Conservation (phyloP, 1,140 invertebrate species). For the Chrysopa pallens region DNA sequence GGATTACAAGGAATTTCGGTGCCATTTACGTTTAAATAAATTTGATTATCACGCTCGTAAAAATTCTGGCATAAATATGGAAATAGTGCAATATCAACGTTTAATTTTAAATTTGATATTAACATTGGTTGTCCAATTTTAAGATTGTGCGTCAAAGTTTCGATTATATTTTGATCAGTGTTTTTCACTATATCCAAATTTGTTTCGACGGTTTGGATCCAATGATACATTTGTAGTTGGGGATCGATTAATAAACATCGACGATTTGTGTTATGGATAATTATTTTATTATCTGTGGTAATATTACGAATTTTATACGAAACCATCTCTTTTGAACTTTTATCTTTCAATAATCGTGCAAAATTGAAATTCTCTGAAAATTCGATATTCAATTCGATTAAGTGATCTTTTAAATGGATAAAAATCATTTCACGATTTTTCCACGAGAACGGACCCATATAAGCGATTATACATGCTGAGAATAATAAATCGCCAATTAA, state of each 20-base stretch:
- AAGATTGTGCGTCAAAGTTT: slow-evolving; percentile 61
- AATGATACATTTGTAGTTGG: slow-evolving; percentile 72
- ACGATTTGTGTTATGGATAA: slow-evolving; percentile 56
- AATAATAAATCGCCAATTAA: slow-evolving; percentile 75
- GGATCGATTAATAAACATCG: slow-evolving; percentile 86
- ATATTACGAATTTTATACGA: slow-evolving; percentile 71
- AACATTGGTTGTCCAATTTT: slow-evolving; percentile 70
- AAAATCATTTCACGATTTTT: slow-evolving; percentile 39
- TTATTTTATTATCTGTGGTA: slow-evolving; percentile 82
- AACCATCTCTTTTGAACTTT: slow-evolving; percentile 80
- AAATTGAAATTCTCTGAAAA: slow-evolving; percentile 58
- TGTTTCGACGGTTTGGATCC: slow-evolving; percentile 85
- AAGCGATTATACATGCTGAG: slow-evolving; percentile 78
- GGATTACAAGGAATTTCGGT: slow-evolving; percentile 59
- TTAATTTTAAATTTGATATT: slow-evolving; percentile 70
- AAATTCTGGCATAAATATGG: slow-evolving; percentile 68
- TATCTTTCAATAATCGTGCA: slow-evolving; percentile 53
- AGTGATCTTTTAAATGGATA: slow-evolving; percentile 48
- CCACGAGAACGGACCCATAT: slow-evolving; percentile 67
- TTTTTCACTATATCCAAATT: slow-evolving; percentile 65
- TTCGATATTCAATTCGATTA: slow-evolving; percentile 51
- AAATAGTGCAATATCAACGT: slow-evolving; percentile 67
- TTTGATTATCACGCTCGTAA: slow-evolving; percentile 57
- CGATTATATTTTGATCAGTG: slow-evolving; percentile 66
- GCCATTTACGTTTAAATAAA: slow-evolving; percentile 72